phyloP scores from a whole-genome alignment of 2,113 vertebrate species.

The Helogale parvula region DNA sequence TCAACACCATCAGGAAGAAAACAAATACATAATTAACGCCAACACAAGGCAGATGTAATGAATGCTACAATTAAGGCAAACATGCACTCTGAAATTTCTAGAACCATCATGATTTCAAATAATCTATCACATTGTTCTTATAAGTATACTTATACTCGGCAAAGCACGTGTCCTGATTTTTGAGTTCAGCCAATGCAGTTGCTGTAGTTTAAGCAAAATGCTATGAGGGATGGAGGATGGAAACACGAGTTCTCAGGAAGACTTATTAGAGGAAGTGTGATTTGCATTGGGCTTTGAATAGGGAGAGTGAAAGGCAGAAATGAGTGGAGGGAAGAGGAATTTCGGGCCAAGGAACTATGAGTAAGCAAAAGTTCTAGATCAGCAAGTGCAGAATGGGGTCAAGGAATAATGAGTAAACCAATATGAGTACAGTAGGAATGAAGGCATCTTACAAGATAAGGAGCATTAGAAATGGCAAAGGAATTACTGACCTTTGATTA shows the following conservation, averaged over 20 bases:
- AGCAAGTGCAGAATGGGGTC: neutral
- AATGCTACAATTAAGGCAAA: conserved; percentile 65
- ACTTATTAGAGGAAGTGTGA: conserved; percentile 14
- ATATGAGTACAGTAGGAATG: neutral
- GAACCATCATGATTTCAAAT: conserved; percentile 65
- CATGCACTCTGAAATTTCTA: conserved; percentile 53
- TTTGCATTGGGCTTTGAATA: neutral
- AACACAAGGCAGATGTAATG: conserved; percentile 50
- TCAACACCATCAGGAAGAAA: conserved; percentile 52
- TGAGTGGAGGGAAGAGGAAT: neutral
- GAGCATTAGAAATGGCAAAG: neutral
- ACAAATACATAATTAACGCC: conserved; percentile 56
- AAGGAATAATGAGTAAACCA: conserved; percentile 4
- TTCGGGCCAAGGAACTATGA: neutral
- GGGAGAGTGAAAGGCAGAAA: neutral
- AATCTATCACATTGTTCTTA: conserved; percentile 60
- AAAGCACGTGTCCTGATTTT: conserved; percentile 48
- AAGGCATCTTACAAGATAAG: neutral
- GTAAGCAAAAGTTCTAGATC: neutral
- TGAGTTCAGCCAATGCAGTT: conserved; percentile 47
- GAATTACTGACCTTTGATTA: conserved; percentile 1
- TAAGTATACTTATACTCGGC: conserved; percentile 41
- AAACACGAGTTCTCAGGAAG: conserved; percentile 29
- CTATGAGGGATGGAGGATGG: neutral
- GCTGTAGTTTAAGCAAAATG: conserved; percentile 36